Conservation (phyloP, 2,113 vertebrate genomes). For the Cryptotis parvus region DNA sequence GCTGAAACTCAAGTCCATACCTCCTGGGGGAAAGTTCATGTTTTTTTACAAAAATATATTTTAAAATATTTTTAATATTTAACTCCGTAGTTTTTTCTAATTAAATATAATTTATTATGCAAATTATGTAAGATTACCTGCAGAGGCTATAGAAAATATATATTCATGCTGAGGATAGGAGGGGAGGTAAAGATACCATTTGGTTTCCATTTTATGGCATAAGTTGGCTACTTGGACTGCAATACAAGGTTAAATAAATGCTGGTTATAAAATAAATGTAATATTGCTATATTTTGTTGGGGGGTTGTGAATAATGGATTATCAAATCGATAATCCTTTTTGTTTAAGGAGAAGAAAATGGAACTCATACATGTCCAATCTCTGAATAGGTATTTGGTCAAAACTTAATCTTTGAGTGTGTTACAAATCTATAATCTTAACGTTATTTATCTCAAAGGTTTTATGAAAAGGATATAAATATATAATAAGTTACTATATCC, state of each 20-base stretch:
- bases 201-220: background rate
- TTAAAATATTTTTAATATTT: too few species aligned
- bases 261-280: too few species aligned
- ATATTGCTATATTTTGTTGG: too few species aligned
- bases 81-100: too few species aligned
- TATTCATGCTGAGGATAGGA: accelerated
- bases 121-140: background rate
- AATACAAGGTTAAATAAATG: too few species aligned
- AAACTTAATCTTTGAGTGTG: background rate
- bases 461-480: background rate
- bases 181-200: background rate
- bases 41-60: too few species aligned
- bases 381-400: background rate
- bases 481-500: background rate
- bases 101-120: constrained; percentile 9
- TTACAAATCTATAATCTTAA: background rate
- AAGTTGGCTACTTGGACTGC: background rate
- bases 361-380: background rate
- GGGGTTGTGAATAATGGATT: too few species aligned
- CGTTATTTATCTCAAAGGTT: background rate
- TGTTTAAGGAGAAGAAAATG: background rate
- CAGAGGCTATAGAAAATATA: background rate
- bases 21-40: background rate
- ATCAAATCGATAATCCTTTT: background rate
- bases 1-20: background rate